Evolutionary conservation across 2,888 invertebrate species (phyloP).

Genomic region (Nowickia ferox): DNA sequence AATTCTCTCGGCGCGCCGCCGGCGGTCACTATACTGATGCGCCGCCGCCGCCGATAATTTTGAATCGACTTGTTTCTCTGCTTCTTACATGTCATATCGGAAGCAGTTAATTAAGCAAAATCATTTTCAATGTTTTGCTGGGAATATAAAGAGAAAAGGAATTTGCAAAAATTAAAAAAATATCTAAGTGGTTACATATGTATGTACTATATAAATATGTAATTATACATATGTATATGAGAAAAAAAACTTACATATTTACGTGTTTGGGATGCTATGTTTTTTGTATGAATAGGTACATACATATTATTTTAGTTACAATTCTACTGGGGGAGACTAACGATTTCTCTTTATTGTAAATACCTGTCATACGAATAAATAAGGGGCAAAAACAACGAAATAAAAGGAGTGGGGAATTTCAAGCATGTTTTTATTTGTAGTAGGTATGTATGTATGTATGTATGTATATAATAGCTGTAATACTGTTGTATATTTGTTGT

Average conservation of each 20-base stretch:
- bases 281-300: background rate
- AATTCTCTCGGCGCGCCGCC: too few relatives aligned
- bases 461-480: slow-evolving; percentile 49
- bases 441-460: too few relatives aligned
- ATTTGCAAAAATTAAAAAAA: slow-evolving; percentile 18
- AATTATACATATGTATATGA: background rate
- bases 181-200: slow-evolving; percentile 2
- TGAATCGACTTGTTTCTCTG: too few relatives aligned
- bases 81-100: background rate
- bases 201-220: background rate
- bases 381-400: slow-evolving; percentile 17
- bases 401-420: slow-evolving; percentile 37
- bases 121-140: slow-evolving; percentile 8
- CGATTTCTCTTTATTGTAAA: slow-evolving; percentile 69
- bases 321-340: slow-evolving; percentile 44
- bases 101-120: background rate
- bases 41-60: too few relatives aligned
- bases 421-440: slow-evolving; percentile 43
- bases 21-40: too few relatives aligned
- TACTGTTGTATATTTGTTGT: slow-evolving; percentile 49
- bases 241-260: background rate
- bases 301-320: slow-evolving; percentile 10
- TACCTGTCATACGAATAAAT: slow-evolving; percentile 31
- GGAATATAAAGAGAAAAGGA: slow-evolving; percentile 35
- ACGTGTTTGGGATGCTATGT: slow-evolving; percentile 46